Evolutionary conservation across 2,113 vertebrate species (phyloP).

Genomic region (Platichthys flesus): DNA sequence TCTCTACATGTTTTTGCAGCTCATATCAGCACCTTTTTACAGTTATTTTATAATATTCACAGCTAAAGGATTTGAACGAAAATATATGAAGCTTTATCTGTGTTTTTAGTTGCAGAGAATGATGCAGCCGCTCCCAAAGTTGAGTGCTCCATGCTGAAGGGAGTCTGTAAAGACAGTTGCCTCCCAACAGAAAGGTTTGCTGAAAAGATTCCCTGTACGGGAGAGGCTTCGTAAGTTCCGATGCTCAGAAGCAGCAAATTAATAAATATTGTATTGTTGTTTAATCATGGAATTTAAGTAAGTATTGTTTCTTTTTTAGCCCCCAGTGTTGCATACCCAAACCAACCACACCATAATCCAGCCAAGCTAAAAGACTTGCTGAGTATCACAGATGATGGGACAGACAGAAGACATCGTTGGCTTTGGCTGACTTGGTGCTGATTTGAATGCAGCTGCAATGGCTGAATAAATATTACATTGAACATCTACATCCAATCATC

Average conservation of each 20-base stretch:
- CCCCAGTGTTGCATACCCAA: not conserved
- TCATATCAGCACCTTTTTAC: not conserved
- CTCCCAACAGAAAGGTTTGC: not conserved
- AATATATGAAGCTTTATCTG: not conserved
- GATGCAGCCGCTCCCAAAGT: not conserved
- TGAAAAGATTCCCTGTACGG: fast-evolving
- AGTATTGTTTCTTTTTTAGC: not conserved
- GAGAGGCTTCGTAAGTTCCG: not conserved
- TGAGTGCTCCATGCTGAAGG: too few species aligned
- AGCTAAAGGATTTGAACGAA: not conserved
- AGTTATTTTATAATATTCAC: too few species aligned
- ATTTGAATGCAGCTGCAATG: not conserved
- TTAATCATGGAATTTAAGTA: not conserved
- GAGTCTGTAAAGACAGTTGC: not conserved
- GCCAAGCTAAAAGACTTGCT: not conserved
- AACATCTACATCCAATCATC: not conserved
- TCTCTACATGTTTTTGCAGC: not conserved
- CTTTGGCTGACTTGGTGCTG: not conserved
- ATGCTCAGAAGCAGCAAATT: not conserved
- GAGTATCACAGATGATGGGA: not conserved
- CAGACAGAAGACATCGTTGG: too few species aligned
- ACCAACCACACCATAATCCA: not conserved
- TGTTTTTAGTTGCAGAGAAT: not conserved
- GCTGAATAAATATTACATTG: not conserved
- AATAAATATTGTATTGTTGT: not conserved